Evolutionary conservation across 1,140 invertebrate genomes (phyloP).

Genomic region (Polyergus mexicanus): DNA sequence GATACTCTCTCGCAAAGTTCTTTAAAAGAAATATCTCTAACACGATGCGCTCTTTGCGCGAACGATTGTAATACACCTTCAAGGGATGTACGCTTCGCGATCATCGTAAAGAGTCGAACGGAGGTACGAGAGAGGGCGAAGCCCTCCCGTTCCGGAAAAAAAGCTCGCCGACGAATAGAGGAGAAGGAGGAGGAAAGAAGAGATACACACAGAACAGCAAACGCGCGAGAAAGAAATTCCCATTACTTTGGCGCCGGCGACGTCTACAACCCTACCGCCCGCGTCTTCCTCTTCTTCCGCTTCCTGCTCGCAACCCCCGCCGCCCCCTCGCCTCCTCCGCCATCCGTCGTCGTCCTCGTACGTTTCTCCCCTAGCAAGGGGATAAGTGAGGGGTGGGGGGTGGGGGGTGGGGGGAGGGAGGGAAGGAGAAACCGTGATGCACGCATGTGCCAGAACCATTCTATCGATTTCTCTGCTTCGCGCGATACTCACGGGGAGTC

Average conservation of each 20-base stretch:
- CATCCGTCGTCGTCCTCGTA: conserved; percentile 50
- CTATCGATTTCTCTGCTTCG: conserved; percentile 83
- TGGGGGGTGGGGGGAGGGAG: conserved; percentile 32
- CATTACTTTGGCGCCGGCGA: conserved; percentile 80
- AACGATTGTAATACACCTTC: conserved; percentile 47
- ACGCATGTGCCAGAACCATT: conserved; percentile 81
- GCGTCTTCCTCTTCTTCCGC: conserved; percentile 70
- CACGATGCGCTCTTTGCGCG: conserved; percentile 31
- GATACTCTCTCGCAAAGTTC: not conserved
- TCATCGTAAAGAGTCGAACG: conserved; percentile 60
- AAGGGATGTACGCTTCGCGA: conserved; percentile 18
- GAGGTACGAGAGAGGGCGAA: conserved; percentile 9
- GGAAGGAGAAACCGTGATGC: conserved; percentile 63
- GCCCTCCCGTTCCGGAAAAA: conserved; percentile 1
- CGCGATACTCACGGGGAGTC: conserved; percentile 71
- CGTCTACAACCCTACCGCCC: conserved; percentile 72
- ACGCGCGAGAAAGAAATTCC: conserved; percentile 80
- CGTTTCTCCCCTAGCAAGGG: conserved; percentile 60
- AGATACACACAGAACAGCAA: conserved; percentile 74
- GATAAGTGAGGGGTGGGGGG: too few relatives aligned
- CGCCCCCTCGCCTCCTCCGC: conserved; percentile 36
- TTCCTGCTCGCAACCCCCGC: conserved; percentile 39
- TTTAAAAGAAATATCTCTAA: conserved; percentile 24
- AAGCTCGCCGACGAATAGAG: conserved; percentile 38
- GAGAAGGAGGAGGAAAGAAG: conserved; percentile 65